Base-by-base conservation (phyloP, 1,140 invertebrate genomes). In the Holotrichia oblita region DNA sequence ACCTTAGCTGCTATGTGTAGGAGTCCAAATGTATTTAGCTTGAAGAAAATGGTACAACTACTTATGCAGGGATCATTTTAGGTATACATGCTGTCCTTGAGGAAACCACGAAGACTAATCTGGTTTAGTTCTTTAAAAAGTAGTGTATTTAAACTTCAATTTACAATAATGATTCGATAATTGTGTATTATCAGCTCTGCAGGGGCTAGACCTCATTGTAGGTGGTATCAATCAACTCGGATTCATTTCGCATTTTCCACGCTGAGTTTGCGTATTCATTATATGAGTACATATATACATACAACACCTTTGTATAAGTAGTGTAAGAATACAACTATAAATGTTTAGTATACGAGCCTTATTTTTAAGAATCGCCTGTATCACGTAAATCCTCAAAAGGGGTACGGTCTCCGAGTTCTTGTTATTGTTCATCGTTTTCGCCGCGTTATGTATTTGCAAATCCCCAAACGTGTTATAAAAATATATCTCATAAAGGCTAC, bases 391-490 rank as follows among this genome's bases (percentile, higher is more conserved):
- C 22, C 17, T 55, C 44, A 48, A 69, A 69, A 69, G 22, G 61
- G 61, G 61, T 69, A 69, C 61, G 61, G 61, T 69, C 61, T 61
- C 0, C 4, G 59, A n/a, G 42, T 4, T 9, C 59, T 20, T n/a
- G 20, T 9, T 69, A 22, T 69, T 69, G 61, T 69, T 69, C 61
- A 27, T 69, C 61, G 27, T 34, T 34, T 34, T 34, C 61, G 20
- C 61, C 10, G 20, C 61, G 61, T 69, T 69, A 69, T 27, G 61
- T 69, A 69, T 69, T 69, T 69, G 61, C 61, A 69, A 69, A 69
- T 69, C 61, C 22, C 27, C 61, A 22, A 69, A 69, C 61, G 61
- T 34, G 22, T 69, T 69, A 69, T 69, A 69, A 69, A 69, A 69
- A 69, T 69, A 69, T 34, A 69, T 69, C 61, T 69, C 61, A 69